Evolutionary conservation across 2,797 vertebrate species (phyloP).

Genomic region (Falco columbarius): DNA sequence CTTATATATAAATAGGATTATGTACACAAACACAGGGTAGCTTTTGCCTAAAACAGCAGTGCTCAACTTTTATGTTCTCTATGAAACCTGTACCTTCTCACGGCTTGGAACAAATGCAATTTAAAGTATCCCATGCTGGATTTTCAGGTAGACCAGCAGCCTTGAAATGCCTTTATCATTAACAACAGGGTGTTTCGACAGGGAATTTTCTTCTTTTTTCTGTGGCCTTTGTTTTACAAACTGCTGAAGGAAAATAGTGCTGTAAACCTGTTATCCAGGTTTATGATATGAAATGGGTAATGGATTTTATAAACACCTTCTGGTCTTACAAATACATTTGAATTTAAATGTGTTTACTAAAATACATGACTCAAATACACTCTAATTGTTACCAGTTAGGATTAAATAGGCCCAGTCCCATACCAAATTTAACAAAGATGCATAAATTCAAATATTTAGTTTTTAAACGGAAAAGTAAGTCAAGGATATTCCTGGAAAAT

Average conservation of each 20-base stretch:
- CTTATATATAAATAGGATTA: background rate
- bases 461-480: background rate
- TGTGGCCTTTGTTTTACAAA: conserved; percentile 64
- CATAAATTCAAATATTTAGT: conserved; percentile 31
- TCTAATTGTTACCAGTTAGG: conserved; percentile 45
- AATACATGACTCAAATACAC: conserved; percentile 50
- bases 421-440: conserved; percentile 48
- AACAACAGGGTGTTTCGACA: conserved; percentile 60
- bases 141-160: background rate
- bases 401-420: conserved; percentile 39
- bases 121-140: background rate
- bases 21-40: background rate
- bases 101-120: conserved; percentile 25
- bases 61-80: conserved; percentile 1
- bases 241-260: conserved; percentile 60
- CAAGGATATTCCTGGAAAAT: conserved; percentile 44
- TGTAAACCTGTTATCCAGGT: conserved; percentile 62
- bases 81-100: background rate
- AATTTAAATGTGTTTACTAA: conserved; percentile 63
- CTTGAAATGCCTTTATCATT: conserved; percentile 53
- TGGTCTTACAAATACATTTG: conserved; percentile 63
- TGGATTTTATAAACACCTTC: conserved; percentile 62
- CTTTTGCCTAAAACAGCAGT: background rate
- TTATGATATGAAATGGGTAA: conserved; percentile 62
- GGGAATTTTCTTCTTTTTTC: conserved; percentile 65